phyloP scores from a whole-genome alignment of 2,888 invertebrate species.

The Yponomeuta sedellus region DNA sequence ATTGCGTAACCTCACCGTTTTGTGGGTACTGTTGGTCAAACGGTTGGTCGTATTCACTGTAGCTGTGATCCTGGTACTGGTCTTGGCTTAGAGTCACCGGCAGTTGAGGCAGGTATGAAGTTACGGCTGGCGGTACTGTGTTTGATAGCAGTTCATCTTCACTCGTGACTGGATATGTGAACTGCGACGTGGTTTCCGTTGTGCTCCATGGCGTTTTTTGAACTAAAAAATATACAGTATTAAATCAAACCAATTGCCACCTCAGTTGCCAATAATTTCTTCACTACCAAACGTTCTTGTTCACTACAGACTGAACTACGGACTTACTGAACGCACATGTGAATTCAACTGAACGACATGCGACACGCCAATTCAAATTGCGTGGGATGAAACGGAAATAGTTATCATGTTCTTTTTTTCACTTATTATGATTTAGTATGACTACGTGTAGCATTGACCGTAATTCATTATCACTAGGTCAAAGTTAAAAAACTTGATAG shows the following conservation, averaged over 20 bases:
- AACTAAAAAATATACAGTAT: constrained; percentile 38
- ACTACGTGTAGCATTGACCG: neutral
- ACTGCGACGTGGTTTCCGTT: constrained; percentile 50
- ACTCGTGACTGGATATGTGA: constrained; percentile 55
- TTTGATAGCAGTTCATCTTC: constrained; percentile 52
- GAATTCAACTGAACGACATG: neutral
- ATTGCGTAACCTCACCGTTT: constrained; percentile 28
- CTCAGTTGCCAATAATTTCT: neutral
- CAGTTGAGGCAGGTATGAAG: constrained; percentile 52
- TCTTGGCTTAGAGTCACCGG: constrained; percentile 44
- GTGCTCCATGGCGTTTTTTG: constrained; percentile 67
- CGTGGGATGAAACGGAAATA: constrained; percentile 17
- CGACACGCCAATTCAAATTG: neutral
- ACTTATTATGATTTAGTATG: neutral
- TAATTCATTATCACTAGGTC: neutral
- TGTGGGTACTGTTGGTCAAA: constrained; percentile 33
- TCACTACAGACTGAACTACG: too few species aligned
- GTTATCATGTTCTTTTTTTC: constrained; percentile 7
- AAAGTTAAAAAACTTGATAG: neutral
- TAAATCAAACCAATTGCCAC: neutral
- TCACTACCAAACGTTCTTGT: too few species aligned
- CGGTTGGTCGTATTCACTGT: constrained; percentile 43
- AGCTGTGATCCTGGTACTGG: constrained; percentile 39
- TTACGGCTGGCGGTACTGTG: constrained; percentile 47
- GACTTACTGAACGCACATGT: constrained; percentile 11